A percentile compares a stretch with the other conserved stretches of the same genome.
Conservation (phyloP, 2,888 invertebrate species). For the Watsonalla binaria region DNA sequence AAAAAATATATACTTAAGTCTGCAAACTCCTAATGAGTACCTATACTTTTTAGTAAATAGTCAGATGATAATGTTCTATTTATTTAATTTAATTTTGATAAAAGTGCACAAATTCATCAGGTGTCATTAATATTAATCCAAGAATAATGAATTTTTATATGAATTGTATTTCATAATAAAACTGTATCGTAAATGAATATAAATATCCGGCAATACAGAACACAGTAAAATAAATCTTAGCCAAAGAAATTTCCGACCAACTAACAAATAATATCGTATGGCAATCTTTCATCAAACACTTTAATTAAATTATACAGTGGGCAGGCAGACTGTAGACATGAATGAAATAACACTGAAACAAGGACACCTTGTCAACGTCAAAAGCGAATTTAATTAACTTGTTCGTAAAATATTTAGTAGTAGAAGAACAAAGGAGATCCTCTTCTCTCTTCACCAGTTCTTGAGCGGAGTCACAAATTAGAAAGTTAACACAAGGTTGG, state of each 20-base stretch:
- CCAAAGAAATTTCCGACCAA: slow-evolving; percentile 9
- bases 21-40: too few relatives aligned
- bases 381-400: slow-evolving; percentile 20
- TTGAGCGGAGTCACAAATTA: background rate
- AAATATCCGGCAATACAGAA: too few relatives aligned
- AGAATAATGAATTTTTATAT: slow-evolving; percentile 4
- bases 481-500: too few relatives aligned
- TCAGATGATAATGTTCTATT: too few relatives aligned
- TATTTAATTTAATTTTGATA: too few relatives aligned
- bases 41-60: too few relatives aligned
- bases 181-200: slow-evolving; percentile 8
- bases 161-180: too few relatives aligned
- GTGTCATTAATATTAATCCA: background rate
- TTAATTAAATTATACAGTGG: slow-evolving; percentile 18
- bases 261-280: slow-evolving; percentile 9
- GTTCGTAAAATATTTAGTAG: slow-evolving; percentile 18
- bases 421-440: slow-evolving; percentile 9
- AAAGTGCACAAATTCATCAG: too few relatives aligned
- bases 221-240: slow-evolving; percentile 7
- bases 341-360: slow-evolving; percentile 15
- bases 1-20: too few relatives aligned
- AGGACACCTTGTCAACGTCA: slow-evolving; percentile 21
- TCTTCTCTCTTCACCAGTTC: slow-evolving; percentile 1
- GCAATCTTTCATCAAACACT: slow-evolving; percentile 8
- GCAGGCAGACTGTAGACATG: slow-evolving; percentile 1